Base-by-base conservation (phyloP, 2,888 invertebrate genomes). In the Monochamus alternatus region DNA sequence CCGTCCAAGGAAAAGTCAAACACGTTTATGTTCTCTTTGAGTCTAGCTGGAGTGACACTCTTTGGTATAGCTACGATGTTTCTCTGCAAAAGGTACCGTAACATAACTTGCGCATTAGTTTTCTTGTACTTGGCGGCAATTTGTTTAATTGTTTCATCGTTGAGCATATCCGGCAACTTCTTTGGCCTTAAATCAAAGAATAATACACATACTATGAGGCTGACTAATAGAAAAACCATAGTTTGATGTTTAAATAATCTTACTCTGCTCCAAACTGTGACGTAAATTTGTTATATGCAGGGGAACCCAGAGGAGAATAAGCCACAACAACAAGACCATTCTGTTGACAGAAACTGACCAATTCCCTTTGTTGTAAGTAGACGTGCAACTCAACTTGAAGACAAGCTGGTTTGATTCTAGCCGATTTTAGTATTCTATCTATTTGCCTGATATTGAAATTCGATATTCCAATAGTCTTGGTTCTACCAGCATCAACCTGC, bases 401-500 rank as follows among this genome's bases (percentile, higher is more conserved):
- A 87, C 88, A 89, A 63, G 93, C 91, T 67, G 93, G 95, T 79
- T 91, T 91, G 66, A 93, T 91, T 69, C 87, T 89, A 4, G 86
- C 12, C 87, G 84, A 90, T 75, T 90, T 87, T 0, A 92, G 84
- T 51, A 90, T 85, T 71, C 93, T 90, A 67, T 91, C 89, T 75
- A 97, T 90, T 89, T 97, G 97, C 38, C 90, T 89, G 43, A 89
- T 89, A 86, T 94, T 96, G 86, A 96, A 93, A 87, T 97, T 97
- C 0, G 96, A 97, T 7, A 97, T 87, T 0, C 97, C 97, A 83
- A 97, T 95, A n/a, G 95, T 92, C 82, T 92, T 94, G 0, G 94
- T 90, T n/a, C 92, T 90, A 0, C 95, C 95, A 0, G 89, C 89
- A 43, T 92, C 90, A 31, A 94, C 93, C 83, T 94, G 90, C 75